Evolutionary conservation across 2,113 vertebrate species (phyloP).

Genomic region (Crotalus viridis): DNA sequence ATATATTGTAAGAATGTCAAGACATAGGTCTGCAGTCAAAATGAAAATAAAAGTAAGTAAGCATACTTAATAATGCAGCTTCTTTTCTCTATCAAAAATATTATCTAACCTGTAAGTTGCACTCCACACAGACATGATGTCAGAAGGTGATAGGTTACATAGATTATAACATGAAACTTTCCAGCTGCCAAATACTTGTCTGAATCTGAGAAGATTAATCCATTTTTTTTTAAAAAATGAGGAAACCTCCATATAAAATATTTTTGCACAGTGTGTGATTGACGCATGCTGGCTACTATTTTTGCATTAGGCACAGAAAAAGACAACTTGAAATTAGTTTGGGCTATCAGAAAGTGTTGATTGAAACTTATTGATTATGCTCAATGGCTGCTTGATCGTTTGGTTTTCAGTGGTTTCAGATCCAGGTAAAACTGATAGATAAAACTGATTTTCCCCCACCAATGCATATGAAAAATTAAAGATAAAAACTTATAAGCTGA

Average conservation of each 20-base stretch:
- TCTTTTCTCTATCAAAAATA: background rate
- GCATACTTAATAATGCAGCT: background rate
- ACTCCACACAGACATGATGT: background rate
- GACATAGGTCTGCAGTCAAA: background rate
- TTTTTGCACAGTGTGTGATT: background rate
- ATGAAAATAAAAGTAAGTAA: slow-evolving; percentile 2
- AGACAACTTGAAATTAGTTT: background rate
- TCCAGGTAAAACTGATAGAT: background rate
- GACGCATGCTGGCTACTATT: background rate
- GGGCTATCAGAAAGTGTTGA: background rate
- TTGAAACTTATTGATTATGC: background rate
- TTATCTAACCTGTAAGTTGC: slow-evolving; percentile 23
- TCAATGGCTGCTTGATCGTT: background rate
- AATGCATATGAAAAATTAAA: background rate
- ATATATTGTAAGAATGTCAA: background rate
- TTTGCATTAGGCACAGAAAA: background rate
- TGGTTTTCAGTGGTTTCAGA: background rate
- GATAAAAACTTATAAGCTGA: background rate
- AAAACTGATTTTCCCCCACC: background rate
- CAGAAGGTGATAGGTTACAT: background rate
- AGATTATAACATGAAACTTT: background rate
- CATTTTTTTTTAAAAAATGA: background rate
- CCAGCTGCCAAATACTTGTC: background rate
- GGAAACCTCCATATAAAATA: background rate
- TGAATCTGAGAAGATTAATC: background rate